Conservation (phyloP, 2,113 vertebrate species). For the Gobiocypris rarus region DNA sequence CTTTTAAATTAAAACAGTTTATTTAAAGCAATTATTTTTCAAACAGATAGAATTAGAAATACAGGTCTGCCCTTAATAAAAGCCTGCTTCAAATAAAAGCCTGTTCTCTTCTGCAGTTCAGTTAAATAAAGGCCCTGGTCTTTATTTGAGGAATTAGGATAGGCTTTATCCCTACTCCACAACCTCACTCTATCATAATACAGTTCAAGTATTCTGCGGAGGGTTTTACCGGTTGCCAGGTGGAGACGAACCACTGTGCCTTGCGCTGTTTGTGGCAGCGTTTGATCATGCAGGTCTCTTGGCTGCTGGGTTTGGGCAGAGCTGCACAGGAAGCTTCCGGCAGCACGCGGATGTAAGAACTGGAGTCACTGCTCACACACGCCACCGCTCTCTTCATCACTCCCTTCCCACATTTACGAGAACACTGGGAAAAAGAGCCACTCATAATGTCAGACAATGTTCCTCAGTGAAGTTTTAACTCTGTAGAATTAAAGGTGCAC, state of each 20-base stretch:
- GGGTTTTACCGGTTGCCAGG: constrained; percentile 82
- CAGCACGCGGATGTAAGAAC: constrained; percentile 62
- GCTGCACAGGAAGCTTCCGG: constrained; percentile 72
- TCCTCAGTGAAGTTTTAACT: background rate
- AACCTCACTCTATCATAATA: background rate
- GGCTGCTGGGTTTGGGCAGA: constrained; percentile 77
- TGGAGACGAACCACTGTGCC: constrained; percentile 85
- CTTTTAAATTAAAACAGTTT: too few relatives aligned
- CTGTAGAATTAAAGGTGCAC: background rate
- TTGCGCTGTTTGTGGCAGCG: constrained; percentile 82
- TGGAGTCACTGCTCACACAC: constrained; percentile 75
- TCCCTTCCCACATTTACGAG: constrained; percentile 84
- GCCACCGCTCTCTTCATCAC: constrained; percentile 78
- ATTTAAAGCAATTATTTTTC: too few relatives aligned
- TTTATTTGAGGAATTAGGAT: too few relatives aligned
- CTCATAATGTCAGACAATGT: background rate
- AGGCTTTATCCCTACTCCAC: background rate
- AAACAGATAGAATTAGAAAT: too few relatives aligned
- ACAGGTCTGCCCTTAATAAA: too few relatives aligned
- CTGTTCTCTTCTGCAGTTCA: too few relatives aligned
- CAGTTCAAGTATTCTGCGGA: background rate
- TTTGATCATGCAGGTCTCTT: constrained; percentile 80
- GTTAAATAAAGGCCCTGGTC: too few relatives aligned
- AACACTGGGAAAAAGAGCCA: constrained; percentile 76
- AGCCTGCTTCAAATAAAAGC: too few relatives aligned